Evolutionary conservation across 2,113 vertebrate species (phyloP).

Genomic region (Pygoscelis antarcticus): DNA sequence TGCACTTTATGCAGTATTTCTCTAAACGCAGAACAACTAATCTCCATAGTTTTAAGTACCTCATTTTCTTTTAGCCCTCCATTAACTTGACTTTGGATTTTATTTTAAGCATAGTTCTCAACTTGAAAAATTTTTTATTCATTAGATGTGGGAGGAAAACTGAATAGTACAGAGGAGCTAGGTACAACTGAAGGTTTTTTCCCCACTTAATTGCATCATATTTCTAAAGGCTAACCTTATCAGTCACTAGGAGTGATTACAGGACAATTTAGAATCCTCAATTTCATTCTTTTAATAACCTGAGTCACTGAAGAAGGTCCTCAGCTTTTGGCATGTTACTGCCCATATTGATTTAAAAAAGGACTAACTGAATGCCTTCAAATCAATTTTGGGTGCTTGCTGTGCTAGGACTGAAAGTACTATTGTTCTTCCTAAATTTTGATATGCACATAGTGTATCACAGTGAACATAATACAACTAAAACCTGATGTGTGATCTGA

Average conservation of each 20-base stretch:
- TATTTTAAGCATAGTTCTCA: background rate
- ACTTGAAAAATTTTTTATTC: background rate
- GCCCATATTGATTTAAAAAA: background rate
- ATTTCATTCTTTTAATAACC: background rate
- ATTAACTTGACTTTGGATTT: background rate
- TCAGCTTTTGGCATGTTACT: background rate
- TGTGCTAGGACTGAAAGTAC: background rate
- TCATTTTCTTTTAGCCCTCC: background rate
- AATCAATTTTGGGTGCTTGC: background rate
- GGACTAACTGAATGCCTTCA: background rate
- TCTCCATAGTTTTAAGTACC: background rate
- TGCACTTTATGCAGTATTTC: background rate
- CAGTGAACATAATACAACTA: background rate
- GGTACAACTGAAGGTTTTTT: background rate
- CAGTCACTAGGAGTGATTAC: background rate
- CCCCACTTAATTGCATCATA: background rate
- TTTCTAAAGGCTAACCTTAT: background rate
- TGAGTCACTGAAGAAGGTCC: background rate
- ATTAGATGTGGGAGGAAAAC: background rate
- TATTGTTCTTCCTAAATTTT: background rate
- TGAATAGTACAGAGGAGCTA: background rate
- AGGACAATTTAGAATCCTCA: background rate
- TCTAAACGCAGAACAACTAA: background rate
- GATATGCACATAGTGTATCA: background rate
- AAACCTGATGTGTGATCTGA: background rate